A percentile compares a stretch with the other conserved stretches of the same genome.
phyloP scores from a whole-genome alignment of 2,113 vertebrate species.

The Anhinga anhinga region DNA sequence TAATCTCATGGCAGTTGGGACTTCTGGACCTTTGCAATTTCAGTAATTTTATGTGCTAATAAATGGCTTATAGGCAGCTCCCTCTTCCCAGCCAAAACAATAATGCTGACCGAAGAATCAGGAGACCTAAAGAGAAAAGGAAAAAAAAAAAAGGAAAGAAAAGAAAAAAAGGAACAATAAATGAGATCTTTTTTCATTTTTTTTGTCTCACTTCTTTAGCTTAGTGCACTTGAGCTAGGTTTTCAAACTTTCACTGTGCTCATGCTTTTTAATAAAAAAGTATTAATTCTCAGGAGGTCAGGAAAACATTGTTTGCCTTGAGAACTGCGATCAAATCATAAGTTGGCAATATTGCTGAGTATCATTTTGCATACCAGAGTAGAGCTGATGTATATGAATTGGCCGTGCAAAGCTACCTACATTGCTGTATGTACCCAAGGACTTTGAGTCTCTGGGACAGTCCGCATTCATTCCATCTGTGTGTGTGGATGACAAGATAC shows the following conservation, averaged over 20 bases:
- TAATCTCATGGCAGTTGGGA: background rate
- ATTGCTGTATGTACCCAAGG: background rate
- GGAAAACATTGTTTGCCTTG: background rate
- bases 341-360: background rate
- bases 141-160: background rate
- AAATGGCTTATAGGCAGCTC: constrained; percentile 18
- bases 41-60: constrained; percentile 33
- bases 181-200: background rate
- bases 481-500: background rate
- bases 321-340: rapidly evolving
- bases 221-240: background rate
- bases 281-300: background rate
- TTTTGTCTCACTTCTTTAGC: background rate
- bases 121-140: background rate
- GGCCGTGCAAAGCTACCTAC: background rate
- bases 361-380: background rate
- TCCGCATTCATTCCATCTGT: rapidly evolving
- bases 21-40: constrained; percentile 25
- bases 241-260: background rate
- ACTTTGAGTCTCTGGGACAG: background rate
- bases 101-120: background rate
- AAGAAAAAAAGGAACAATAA: rapidly evolving
- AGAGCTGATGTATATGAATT: background rate
- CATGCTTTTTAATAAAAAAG: background rate
- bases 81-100: background rate